A percentile compares a stretch with the other conserved stretches of the same genome.
Conservation (phyloP, 92 coral and sea anemone genomes). For the Zoanthus gigantus region DNA sequence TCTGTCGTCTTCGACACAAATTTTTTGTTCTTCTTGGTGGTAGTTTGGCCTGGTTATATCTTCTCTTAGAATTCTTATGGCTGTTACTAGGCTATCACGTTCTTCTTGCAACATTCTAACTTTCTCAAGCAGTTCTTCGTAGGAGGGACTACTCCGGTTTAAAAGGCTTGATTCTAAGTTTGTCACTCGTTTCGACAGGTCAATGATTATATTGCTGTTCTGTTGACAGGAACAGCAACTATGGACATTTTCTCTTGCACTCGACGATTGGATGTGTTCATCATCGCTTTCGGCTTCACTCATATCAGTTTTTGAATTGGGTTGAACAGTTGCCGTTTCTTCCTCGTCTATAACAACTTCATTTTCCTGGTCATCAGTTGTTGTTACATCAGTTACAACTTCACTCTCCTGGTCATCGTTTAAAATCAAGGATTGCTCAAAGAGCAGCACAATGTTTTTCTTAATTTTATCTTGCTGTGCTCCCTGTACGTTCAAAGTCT, state of each 20-base stretch:
- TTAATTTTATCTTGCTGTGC: no score
- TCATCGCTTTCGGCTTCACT: neutral
- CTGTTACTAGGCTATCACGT: neutral
- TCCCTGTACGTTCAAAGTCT: no score
- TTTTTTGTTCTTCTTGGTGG: conserved; percentile 5
- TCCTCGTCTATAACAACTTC: no score
- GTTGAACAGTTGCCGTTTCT: neutral
- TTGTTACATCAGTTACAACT: no score
- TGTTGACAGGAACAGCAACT: neutral
- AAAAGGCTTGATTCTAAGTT: no score
- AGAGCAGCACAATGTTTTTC: no score
- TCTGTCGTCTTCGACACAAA: neutral
- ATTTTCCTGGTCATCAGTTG: no score
- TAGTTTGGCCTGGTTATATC: neutral
- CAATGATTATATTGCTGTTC: neutral
- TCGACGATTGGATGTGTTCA: no score
- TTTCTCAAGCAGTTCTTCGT: no score
- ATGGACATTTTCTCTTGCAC: neutral
- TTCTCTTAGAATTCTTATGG: conserved; percentile 11
- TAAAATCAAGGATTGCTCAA: no score
- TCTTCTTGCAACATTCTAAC: neutral
- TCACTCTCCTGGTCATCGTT: no score
- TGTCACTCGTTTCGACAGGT: neutral
- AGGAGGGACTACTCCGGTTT: no score
- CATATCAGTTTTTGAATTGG: neutral